Conservation (phyloP, 1,140 invertebrate genomes). For the Scaptodrosophila lebanonensis region DNA sequence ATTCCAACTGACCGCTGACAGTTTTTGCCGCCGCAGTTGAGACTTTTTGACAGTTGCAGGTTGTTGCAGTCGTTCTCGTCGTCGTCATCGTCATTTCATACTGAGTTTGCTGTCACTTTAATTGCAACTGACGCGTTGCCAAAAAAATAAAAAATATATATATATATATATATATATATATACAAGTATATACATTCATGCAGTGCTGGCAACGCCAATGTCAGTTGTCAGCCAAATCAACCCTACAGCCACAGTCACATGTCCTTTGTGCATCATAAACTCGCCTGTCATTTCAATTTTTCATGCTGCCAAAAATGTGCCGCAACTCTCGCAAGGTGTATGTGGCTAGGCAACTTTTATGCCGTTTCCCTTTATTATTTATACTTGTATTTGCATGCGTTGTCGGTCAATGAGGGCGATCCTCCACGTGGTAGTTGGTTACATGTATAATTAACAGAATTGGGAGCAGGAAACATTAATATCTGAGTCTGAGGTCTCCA, state of each 20-base stretch:
- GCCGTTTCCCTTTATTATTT: constrained; percentile 1
- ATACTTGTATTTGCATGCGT: too few species aligned
- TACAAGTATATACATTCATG: too few species aligned
- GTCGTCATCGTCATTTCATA: constrained; percentile 3
- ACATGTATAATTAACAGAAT: too few species aligned
- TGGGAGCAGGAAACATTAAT: too few species aligned
- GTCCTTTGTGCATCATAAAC: constrained; percentile 40
- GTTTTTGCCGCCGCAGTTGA: constrained; percentile 63
- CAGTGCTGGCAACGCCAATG: background rate
- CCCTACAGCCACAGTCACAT: constrained; percentile 10
- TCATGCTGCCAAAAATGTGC: constrained; percentile 40
- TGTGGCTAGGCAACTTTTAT: background rate
- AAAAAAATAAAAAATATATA: too few species aligned
- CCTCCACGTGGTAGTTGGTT: too few species aligned
- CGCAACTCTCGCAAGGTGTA: constrained; percentile 27
- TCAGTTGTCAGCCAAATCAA: background rate
- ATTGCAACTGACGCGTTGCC: constrained; percentile 72
- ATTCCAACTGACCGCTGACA: constrained; percentile 58
- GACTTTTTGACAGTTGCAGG: constrained; percentile 70
- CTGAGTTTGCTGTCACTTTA: constrained; percentile 49
- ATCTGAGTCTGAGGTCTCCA: too few species aligned
- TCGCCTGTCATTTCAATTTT: constrained; percentile 68
- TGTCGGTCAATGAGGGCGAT: too few species aligned
- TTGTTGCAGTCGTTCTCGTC: constrained; percentile 43
- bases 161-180: too few species aligned